A percentile compares a stretch with the other conserved stretches of the same genome.
Evolutionary conservation across 2,113 vertebrate genomes (phyloP).

Genomic region (Eulacestoma nigropectus): DNA sequence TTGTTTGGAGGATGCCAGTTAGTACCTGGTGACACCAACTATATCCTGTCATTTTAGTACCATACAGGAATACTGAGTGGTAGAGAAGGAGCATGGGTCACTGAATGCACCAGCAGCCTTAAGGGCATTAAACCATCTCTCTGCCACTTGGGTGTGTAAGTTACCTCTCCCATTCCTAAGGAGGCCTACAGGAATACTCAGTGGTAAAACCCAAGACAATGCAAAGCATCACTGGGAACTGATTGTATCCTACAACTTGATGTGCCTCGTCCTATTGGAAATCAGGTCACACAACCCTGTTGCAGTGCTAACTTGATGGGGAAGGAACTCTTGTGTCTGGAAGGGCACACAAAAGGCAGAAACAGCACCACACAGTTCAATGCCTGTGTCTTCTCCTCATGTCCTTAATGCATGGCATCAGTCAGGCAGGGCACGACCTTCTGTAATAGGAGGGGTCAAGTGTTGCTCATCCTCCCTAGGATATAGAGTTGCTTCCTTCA

Average conservation of each 20-base stretch:
- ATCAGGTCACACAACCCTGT: not conserved
- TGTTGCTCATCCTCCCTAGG: not conserved
- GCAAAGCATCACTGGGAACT: not conserved
- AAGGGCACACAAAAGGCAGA: not conserved
- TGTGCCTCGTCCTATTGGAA: not conserved
- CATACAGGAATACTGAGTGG: not conserved
- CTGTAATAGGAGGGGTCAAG: not conserved
- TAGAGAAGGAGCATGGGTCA: not conserved
- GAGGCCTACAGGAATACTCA: not conserved
- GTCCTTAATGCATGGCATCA: not conserved
- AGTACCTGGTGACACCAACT: not conserved
- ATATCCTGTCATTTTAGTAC: not conserved
- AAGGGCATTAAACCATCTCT: not conserved
- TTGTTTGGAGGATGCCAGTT: not conserved
- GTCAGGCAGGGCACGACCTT: not conserved
- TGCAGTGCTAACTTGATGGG: no score
- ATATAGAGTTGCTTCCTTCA: not conserved
- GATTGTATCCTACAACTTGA: not conserved
- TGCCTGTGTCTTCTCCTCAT: not conserved
- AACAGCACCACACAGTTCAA: fast-evolving
- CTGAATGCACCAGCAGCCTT: not conserved
- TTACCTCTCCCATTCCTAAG: not conserved
- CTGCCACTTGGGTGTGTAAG: not conserved
- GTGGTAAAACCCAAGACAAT: not conserved
- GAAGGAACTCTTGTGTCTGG: not conserved